A percentile compares a stretch with the other conserved stretches of the same genome.
These are phyloP conservation scores for Tetramorium simillimum DNA, from an alignment of 1,140 invertebrate species.

Conservation along the genomic window DNA sequence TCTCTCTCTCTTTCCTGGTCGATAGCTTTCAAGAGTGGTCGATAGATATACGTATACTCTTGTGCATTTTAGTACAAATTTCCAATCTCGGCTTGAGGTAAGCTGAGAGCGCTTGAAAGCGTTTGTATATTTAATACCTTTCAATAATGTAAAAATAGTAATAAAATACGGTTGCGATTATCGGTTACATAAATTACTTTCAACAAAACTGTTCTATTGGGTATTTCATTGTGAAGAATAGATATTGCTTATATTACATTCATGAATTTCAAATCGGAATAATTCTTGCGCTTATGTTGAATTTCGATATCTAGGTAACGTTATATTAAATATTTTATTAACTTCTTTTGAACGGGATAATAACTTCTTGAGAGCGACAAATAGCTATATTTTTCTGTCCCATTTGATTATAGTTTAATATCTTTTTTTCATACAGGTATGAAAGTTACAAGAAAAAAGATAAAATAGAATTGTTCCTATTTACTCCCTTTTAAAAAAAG, in stretches of 20 bases:
- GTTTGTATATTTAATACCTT: not conserved
- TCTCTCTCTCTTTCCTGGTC: not conserved
- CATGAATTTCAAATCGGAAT: not conserved
- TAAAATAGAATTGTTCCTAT: not conserved
- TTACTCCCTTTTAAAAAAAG: not conserved
- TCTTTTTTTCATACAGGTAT: not conserved
- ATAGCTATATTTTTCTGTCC: not conserved
- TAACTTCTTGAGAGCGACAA: not conserved
- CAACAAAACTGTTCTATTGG: not conserved
- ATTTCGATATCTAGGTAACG: not conserved
- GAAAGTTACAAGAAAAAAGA: not conserved
- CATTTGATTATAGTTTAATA: not conserved
- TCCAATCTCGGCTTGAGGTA: not conserved
- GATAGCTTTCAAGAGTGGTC: not conserved
- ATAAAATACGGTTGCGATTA: not conserved
- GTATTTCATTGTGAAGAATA: not conserved
- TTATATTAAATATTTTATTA: not conserved
- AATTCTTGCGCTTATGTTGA: not conserved
- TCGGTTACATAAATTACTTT: not conserved
- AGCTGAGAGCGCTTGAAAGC: constrained; percentile 2
- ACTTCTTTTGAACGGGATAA: not conserved
- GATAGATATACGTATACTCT: not conserved
- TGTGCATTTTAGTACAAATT: not conserved
- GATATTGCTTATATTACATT: not conserved
- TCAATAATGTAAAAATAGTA: not conserved